These are phyloP conservation scores for Chymomyza fuscimana DNA, from an alignment of 2,888 invertebrate species.

Conservation along the genomic window DNA sequence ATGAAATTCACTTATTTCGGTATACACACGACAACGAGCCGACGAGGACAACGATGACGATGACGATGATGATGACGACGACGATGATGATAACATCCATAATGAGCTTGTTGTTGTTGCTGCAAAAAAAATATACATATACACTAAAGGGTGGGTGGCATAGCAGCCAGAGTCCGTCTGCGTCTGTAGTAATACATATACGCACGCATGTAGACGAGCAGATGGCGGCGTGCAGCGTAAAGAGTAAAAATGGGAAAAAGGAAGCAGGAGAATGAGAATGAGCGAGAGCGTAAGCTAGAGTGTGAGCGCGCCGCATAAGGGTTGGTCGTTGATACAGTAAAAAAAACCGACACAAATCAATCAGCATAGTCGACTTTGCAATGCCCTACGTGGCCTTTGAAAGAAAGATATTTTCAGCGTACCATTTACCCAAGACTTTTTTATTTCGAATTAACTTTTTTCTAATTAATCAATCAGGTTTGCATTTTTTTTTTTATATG, in stretches of 20 bases:
- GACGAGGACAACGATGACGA: slow-evolving; percentile 33
- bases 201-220: slow-evolving; percentile 40
- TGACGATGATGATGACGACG: slow-evolving; percentile 19
- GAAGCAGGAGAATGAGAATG: background rate
- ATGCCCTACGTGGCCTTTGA: slow-evolving; percentile 44
- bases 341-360: slow-evolving; percentile 55
- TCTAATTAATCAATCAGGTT: too few relatives aligned
- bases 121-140: slow-evolving; percentile 14
- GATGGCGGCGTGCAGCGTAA: slow-evolving; percentile 65
- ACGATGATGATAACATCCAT: slow-evolving; percentile 22
- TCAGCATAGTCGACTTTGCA: slow-evolving; percentile 58
- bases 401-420: too few relatives aligned
- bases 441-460: too few relatives aligned
- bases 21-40: slow-evolving; percentile 72
- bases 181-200: slow-evolving; percentile 53
- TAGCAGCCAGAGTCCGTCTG: slow-evolving; percentile 54
- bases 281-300: background rate
- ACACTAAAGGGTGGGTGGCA: slow-evolving; percentile 60
- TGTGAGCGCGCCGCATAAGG: slow-evolving; percentile 44
- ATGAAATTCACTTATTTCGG: slow-evolving; percentile 71
- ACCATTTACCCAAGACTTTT: too few relatives aligned
- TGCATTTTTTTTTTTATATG: too few relatives aligned
- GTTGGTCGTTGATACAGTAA: slow-evolving; percentile 47
- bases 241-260: slow-evolving; percentile 42
- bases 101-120: slow-evolving; percentile 35